Conservation (phyloP, 2,888 invertebrate species). For the Sepioteuthis lessoniana region DNA sequence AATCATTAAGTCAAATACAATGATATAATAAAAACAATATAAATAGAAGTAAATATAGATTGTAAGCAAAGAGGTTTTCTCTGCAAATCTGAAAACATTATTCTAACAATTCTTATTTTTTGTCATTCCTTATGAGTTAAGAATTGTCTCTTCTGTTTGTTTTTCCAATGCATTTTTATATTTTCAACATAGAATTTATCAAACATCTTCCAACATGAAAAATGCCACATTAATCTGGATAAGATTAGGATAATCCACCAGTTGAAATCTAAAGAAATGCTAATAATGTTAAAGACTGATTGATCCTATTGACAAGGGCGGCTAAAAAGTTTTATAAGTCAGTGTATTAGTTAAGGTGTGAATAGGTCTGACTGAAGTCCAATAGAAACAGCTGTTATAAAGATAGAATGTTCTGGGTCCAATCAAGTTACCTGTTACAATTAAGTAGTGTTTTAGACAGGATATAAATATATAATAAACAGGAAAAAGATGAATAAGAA, state of each 20-base stretch:
- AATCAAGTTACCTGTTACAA: not conserved
- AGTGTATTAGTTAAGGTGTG: not conserved
- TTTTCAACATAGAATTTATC: not conserved
- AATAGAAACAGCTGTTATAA: not conserved
- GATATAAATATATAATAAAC: not conserved
- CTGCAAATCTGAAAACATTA: not conserved
- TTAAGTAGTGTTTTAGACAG: not conserved
- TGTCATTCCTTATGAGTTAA: not conserved
- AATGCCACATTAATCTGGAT: not conserved
- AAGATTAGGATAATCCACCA: not conserved
- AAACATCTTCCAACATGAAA: constrained; percentile 33
- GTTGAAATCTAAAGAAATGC: not conserved
- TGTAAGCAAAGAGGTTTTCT: not conserved
- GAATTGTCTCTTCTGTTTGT: not conserved
- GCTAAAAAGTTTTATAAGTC: not conserved
- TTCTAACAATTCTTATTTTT: not conserved
- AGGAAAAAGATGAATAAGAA: not conserved
- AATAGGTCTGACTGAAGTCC: too few relatives aligned
- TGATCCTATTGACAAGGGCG: not conserved
- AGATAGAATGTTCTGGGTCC: not conserved
- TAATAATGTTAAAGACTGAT: too few relatives aligned
- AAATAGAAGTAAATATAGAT: not conserved
- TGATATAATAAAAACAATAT: not conserved
- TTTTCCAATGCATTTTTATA: not conserved
- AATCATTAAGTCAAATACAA: not conserved